phyloP scores from a whole-genome alignment of 2,888 invertebrate species.

The Minunthozetes semirufus region DNA sequence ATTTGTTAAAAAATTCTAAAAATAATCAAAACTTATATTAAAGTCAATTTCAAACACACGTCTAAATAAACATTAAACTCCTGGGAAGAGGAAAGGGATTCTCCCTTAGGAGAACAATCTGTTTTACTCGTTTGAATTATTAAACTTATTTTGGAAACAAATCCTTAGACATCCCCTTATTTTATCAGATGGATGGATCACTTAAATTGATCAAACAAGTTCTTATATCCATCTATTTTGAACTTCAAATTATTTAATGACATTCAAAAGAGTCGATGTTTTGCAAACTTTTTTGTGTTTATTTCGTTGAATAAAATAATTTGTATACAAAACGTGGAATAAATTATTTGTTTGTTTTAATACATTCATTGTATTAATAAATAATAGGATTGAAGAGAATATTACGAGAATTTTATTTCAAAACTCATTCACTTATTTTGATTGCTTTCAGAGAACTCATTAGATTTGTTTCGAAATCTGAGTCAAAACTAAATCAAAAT shows the following conservation, averaged over 20 bases:
- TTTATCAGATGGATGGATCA: too few species aligned
- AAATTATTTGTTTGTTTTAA: background rate
- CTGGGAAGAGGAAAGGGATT: too few species aligned
- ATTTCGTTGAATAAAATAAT: background rate
- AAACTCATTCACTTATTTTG: conserved; percentile 5
- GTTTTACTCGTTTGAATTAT: too few species aligned
- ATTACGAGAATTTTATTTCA: background rate
- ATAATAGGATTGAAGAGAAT: background rate
- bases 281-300: background rate
- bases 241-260: background rate
- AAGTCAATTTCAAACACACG: too few species aligned
- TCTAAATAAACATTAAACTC: too few species aligned
- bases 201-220: background rate
- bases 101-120: too few species aligned
- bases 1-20: too few species aligned
- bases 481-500: background rate
- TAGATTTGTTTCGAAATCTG: background rate
- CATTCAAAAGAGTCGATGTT: background rate
- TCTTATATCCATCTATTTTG: background rate
- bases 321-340: background rate
- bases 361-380: background rate
- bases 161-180: too few species aligned
- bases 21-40: too few species aligned
- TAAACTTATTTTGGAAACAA: too few species aligned
- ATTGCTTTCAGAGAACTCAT: background rate